Evolutionary conservation across 1,140 invertebrate genomes (phyloP), one percentile per base, ranked within the genome.

Genomic region (Phenacoccus solenopsis): DNA sequence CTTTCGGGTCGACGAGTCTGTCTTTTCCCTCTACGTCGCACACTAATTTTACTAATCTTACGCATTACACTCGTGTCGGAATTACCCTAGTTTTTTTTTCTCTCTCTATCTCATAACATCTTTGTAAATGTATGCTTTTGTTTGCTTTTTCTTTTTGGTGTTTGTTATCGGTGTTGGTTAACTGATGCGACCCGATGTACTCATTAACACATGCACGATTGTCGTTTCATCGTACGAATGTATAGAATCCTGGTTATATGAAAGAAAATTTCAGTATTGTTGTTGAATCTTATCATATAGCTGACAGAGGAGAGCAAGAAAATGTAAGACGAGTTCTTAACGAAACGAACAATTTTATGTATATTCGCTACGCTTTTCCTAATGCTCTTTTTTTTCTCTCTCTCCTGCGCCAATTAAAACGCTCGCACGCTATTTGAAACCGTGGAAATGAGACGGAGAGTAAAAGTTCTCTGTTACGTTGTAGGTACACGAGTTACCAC

Each of bases 191-290:
- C 24, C 21, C 13, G 16, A 71, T 68, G 20, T 49, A 16, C 24
- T 56, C 13, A n/a, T 16, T 72, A 35, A 69, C 70, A 61, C 30
- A 57, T 70, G 28, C 49, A 25, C 67, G 67, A 27, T 61, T 35
- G 71, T 49, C 49, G 21, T 61, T 69, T 72, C 64, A 27, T 73
- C 70, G 30, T 32, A n/a, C 38, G 28, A 25, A 67, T 32, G 24
- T 49, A 69, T 80, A 94, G 93, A 98, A 98, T 87, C 95, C 95
- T 71, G 93, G 94, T 74, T 99, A 98, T 79, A 99, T 99, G 98
- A 97, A 98, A 82, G 93, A 98, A 57, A 95, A 95, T 79, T 99
- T 99, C 84, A 84, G 88, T 73, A 93, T 99, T 76, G 88, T 90
- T 78, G 94, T 99, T 81, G 96, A 98, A 82, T 96, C 96, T 69